Base-by-base conservation (phyloP, 2,888 invertebrate species). In the Camponotus fellah region DNA sequence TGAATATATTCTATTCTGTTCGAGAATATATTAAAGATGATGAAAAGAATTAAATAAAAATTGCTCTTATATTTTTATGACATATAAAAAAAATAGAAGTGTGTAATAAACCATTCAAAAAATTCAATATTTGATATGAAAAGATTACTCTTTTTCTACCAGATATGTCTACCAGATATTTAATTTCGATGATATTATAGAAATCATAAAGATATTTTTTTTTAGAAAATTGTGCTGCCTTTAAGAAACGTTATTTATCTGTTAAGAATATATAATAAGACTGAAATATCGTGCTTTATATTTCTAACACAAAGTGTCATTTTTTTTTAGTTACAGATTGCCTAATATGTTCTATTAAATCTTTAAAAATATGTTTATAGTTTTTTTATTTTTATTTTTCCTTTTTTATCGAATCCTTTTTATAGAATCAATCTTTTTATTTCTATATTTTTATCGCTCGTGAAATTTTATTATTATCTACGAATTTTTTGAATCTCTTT, bases 31-130 rank as follows among this genome's bases (percentile, higher is more conserved):
- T 21, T 71, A 37, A 40, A n/a, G 2, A 62, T 43, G 26, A 62
- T n/a, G 9, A 43, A 74, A 62, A n/a, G 2, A 58, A 17, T 58
- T 17, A 40, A 58, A 72, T 40, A 26, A 58, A 37, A 46, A 68
- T 14, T 58, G n/a, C 40, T 56, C 37, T 12, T 21, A 40, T 43
- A 43, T 68, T 68, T 32, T 32, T 5, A 32, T 17, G 10, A 14
- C 17, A 17, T 46, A 12, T 68, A 17, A 66, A 43, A 43, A 17
- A 66, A 43, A 43, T 34, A 66, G 26, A 26, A 26, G 14, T 68
- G 46, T 21, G 12, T 65, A 65, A 65, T 12, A 37, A n/a, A 5
- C 37, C 37, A 14, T 53, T 53, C 0, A 12, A 3, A 8, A 43
- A 69, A 53, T 69, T 49, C 8, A 8, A 69, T 14, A 56, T 26